A percentile compares a stretch with the other conserved stretches of the same genome.
These are phyloP conservation scores for Kryptolebias marmoratus DNA, from an alignment of 2,113 vertebrate genomes.

Conservation along the genomic window DNA sequence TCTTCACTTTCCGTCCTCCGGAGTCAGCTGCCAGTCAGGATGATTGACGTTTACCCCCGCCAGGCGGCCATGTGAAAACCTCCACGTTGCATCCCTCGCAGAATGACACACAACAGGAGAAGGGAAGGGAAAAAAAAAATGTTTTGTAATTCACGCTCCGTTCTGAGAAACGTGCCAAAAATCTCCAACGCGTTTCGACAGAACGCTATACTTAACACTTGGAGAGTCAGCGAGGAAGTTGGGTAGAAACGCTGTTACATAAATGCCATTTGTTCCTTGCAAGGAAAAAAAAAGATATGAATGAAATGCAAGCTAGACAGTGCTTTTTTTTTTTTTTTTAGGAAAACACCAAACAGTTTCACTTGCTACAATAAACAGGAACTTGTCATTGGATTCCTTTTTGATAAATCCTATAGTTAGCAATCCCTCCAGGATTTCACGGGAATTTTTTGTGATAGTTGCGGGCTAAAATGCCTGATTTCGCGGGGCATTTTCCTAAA, in stretches of 20 bases:
- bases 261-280: too few relatives aligned
- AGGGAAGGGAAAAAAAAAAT: not conserved
- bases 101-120: not conserved
- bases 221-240: slow-evolving; percentile 3
- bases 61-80: slow-evolving; percentile 25
- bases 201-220: slow-evolving; percentile 14
- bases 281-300: too few relatives aligned
- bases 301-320: too few relatives aligned
- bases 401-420: too few relatives aligned
- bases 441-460: too few relatives aligned
- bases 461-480: too few relatives aligned
- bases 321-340: too few relatives aligned
- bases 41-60: slow-evolving; percentile 40
- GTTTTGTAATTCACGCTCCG: slow-evolving; percentile 20
- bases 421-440: too few relatives aligned
- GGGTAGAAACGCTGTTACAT: not conserved
- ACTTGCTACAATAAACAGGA: too few relatives aligned
- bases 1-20: slow-evolving; percentile 17
- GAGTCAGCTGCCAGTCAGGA: slow-evolving; percentile 24
- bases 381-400: too few relatives aligned
- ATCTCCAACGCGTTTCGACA: not conserved
- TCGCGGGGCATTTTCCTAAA: too few relatives aligned
- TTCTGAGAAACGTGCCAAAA: not conserved
- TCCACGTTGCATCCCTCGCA: slow-evolving; percentile 17
- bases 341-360: too few relatives aligned